Evolutionary conservation across 2,113 vertebrate species (phyloP), one percentile per base, ranked within the genome.

Genomic region (Nettapus auritus): DNA sequence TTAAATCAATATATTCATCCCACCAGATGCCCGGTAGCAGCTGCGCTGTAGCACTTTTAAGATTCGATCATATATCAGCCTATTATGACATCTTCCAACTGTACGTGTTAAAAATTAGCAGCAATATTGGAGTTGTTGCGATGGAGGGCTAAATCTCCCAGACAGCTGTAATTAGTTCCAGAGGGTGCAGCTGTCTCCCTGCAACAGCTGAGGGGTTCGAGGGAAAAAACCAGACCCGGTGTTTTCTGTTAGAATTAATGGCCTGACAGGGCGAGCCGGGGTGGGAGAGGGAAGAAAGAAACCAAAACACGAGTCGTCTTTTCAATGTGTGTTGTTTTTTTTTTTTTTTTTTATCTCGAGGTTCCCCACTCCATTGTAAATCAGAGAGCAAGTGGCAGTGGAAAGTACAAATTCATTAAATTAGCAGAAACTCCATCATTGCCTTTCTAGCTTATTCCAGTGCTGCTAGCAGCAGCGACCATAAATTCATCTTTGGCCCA

Each of bases 131-230:
- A 88, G 91, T 48, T 79, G 94, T 69, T 94, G 86, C 93, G 87
- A 76, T 5, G 82, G 84, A 78, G 84, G 91, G 69, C 90, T 97
- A 96, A 97, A 97, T 96, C 97, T 97, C 96, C 84, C 83, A 89
- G 96, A 97, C 98, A 98, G 98, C 98, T 98, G 98, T 94, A 98
- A 97, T 97, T 94, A 95, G 97, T 96, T 97, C 97, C 94, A 97
- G 97, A 96, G 96, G 96, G 93, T 95, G 97, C 98, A 98, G 98
- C 98, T 98, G 98, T 97, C 97, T 96, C 96, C 68, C 70, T 89
- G 93, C 94, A 97, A 97, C 97, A 98, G 98, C 97, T 96, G 97
- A 97, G 95, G 94, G 96, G 53, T 96, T 97, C 93, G 90, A 96
- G 96, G 88, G 90, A 20, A 93, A 94, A 94, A 96, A 82, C 34